Evolutionary conservation across 2,113 vertebrate genomes (phyloP).

Genomic region (Pelecanus crispus): DNA sequence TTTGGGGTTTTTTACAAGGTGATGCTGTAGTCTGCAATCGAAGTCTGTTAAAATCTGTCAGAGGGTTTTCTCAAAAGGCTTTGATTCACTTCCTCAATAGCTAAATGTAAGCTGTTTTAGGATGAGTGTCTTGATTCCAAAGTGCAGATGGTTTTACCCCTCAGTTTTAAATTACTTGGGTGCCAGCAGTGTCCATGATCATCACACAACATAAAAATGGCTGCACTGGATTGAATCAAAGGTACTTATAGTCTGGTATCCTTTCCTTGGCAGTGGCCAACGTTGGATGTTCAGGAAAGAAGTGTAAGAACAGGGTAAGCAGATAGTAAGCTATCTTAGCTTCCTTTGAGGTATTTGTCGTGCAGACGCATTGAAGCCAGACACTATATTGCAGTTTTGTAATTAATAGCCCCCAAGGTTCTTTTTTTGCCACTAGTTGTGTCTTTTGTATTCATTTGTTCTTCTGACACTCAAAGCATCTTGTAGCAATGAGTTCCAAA

Average conservation of each 20-base stretch:
- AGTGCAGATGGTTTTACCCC: background rate
- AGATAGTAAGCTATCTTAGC: background rate
- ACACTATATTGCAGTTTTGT: background rate
- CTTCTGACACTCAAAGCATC: background rate
- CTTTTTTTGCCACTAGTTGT: background rate
- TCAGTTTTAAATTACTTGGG: background rate
- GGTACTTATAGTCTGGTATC: background rate
- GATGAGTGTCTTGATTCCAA: background rate
- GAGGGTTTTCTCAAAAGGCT: background rate
- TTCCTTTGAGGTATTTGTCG: background rate
- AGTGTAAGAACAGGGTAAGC: background rate
- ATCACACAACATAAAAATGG: background rate
- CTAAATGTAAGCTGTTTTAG: background rate
- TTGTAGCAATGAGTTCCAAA: background rate
- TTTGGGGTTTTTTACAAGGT: background rate
- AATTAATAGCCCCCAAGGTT: background rate
- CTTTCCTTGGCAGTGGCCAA: background rate
- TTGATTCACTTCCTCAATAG: background rate
- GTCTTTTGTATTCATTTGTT: background rate
- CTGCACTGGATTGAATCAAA: background rate
- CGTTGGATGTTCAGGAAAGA: background rate
- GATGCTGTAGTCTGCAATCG: background rate
- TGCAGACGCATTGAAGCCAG: background rate
- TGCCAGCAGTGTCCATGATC: background rate
- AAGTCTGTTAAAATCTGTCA: background rate